These are phyloP conservation scores for Brachycybe producta DNA, from an alignment of 2,888 invertebrate genomes.

Conservation along the genomic window DNA sequence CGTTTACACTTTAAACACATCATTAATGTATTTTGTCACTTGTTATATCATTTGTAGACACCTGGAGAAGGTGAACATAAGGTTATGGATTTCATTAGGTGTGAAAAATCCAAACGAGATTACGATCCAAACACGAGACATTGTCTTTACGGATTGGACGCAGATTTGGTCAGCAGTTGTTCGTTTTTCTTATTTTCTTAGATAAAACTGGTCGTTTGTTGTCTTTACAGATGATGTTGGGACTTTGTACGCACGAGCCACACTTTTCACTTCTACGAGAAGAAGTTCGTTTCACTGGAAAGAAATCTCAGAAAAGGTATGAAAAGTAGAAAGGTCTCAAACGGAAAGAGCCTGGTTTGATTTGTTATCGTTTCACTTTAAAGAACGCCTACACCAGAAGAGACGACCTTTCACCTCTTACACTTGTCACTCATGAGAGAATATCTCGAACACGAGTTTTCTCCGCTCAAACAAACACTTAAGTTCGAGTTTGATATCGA, in stretches of 20 bases:
- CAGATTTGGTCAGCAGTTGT: constrained; percentile 51
- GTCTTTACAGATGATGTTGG: constrained; percentile 62
- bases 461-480: constrained; percentile 49
- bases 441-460: constrained; percentile 83
- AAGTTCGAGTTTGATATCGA: constrained; percentile 72
- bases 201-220: not conserved
- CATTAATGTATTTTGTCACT: constrained; percentile 16
- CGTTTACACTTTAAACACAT: too few relatives aligned
- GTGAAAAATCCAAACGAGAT: constrained; percentile 60
- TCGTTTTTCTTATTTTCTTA: not conserved
- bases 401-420: constrained; percentile 81
- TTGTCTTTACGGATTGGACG: constrained; percentile 93
- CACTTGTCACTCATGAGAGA: constrained; percentile 85
- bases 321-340: too few relatives aligned
- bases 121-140: constrained; percentile 86
- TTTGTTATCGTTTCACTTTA: constrained; percentile 17
- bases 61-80: constrained; percentile 98
- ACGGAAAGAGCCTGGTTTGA: too few relatives aligned
- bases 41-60: too few relatives aligned
- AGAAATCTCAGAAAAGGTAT: constrained; percentile 29
- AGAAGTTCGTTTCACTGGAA: constrained; percentile 49
- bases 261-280: constrained; percentile 88
- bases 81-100: constrained; percentile 94
- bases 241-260: constrained; percentile 87
- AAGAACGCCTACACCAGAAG: constrained; percentile 56